These are phyloP conservation scores for Leuctra nigra DNA, from an alignment of 2,888 invertebrate genomes.

Conservation along the genomic window DNA sequence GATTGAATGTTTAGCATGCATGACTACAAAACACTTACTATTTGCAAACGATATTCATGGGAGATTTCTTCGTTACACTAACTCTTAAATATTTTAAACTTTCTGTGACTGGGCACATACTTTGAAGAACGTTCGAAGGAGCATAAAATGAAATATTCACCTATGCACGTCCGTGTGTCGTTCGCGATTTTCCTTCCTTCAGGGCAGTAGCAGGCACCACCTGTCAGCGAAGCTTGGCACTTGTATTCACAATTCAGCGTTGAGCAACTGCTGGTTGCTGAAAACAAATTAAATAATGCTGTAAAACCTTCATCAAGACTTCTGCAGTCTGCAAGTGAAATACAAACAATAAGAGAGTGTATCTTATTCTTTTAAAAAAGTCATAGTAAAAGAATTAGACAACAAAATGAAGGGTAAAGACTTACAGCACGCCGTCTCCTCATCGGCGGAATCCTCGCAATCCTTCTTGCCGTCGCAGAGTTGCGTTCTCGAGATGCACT, in stretches of 20 bases:
- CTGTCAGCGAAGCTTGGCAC: slow-evolving; percentile 83
- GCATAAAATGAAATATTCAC: slow-evolving; percentile 43
- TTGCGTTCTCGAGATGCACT: slow-evolving; percentile 81
- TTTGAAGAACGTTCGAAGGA: neutral
- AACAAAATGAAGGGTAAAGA: slow-evolving; percentile 32
- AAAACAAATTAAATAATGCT: too few species aligned
- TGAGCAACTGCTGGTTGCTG: slow-evolving; percentile 76
- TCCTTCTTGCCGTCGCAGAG: slow-evolving; percentile 88
- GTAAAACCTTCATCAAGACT: too few species aligned
- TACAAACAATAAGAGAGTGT: too few species aligned
- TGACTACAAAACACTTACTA: too few species aligned
- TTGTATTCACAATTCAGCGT: slow-evolving; percentile 82
- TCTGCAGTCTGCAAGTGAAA: too few species aligned
- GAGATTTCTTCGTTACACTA: neutral
- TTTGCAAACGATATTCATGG: too few species aligned
- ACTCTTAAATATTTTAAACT: neutral
- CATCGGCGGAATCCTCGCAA: slow-evolving; percentile 88
- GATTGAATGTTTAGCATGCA: too few species aligned
- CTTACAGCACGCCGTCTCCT: slow-evolving; percentile 83
- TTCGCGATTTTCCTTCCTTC: slow-evolving; percentile 75
- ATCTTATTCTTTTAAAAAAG: too few species aligned
- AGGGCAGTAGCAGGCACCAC: slow-evolving; percentile 86
- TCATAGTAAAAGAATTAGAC: neutral
- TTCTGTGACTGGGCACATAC: neutral
- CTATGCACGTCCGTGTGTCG: slow-evolving; percentile 77